A percentile compares a stretch with the other conserved stretches of the same genome.
Conservation (phyloP, 2,888 invertebrate species). For the Beris morrisii region DNA sequence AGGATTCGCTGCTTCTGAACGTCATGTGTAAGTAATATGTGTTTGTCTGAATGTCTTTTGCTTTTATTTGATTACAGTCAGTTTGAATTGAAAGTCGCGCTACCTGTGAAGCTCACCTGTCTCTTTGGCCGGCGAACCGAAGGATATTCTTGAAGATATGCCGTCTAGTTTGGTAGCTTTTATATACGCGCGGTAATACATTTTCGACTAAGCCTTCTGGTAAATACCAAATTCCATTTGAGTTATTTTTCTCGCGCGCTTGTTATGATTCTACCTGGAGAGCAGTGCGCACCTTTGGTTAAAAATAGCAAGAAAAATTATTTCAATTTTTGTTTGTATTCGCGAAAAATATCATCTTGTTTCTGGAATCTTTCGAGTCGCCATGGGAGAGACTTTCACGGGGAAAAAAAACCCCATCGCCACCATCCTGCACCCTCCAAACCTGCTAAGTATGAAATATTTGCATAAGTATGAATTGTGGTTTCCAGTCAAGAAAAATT, state of each 20-base stretch:
- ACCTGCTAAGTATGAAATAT: slow-evolving; percentile 43
- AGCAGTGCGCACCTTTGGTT: too few relatives aligned
- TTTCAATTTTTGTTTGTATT: too few relatives aligned
- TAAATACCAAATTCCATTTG: slow-evolving; percentile 13
- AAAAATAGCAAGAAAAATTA: too few relatives aligned
- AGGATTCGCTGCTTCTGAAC: slow-evolving; percentile 80
- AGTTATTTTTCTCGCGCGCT: slow-evolving; percentile 2
- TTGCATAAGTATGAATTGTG: slow-evolving; percentile 44
- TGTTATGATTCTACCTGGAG: not conserved
- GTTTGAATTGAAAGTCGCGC: slow-evolving; percentile 30
- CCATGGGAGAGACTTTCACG: not conserved
- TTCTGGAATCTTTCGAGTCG: not conserved
- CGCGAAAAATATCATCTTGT: not conserved
- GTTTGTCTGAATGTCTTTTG: slow-evolving; percentile 2
- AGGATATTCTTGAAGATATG: too few relatives aligned
- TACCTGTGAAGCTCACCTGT: slow-evolving; percentile 15
- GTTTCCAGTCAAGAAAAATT: slow-evolving; percentile 42
- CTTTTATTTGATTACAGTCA: slow-evolving; percentile 18
- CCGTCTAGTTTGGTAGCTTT: too few relatives aligned
- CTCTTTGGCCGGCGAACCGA: not conserved
- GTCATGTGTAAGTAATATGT: slow-evolving; percentile 81
- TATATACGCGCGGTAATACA: not conserved
- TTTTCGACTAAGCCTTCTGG: slow-evolving; percentile 8
- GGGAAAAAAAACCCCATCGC: not conserved
- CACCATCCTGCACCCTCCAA: too few relatives aligned